A percentile compares a stretch with the other conserved stretches of the same genome.
phyloP scores from a whole-genome alignment of 1,140 invertebrate genomes.

The Palaemon carinicauda region DNA sequence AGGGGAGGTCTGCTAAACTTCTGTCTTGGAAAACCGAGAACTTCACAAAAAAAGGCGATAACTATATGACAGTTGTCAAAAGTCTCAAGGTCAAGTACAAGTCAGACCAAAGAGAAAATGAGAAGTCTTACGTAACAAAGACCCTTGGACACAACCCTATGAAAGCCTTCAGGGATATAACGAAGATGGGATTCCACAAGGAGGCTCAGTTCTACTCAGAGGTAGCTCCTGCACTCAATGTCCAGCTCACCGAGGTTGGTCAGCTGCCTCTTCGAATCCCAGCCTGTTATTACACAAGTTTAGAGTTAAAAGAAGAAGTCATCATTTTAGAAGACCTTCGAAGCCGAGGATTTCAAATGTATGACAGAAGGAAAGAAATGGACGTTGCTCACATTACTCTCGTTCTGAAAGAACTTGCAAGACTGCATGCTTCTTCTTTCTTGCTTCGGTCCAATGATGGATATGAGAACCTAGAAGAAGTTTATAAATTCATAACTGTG shows the following conservation, averaged over 20 bases:
- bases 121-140: too few relatives aligned
- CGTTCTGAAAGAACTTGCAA: constrained; percentile 9
- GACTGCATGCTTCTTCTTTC: constrained; percentile 28
- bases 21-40: too few relatives aligned
- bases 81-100: too few relatives aligned
- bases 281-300: neutral
- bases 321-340: constrained; percentile 15
- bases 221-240: too few relatives aligned
- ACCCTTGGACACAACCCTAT: too few relatives aligned
- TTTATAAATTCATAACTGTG: neutral
- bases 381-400: neutral
- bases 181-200: too few relatives aligned
- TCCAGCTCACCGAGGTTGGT: neutral
- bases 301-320: neutral
- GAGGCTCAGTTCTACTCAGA: too few relatives aligned
- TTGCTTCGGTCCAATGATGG: neutral
- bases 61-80: too few relatives aligned
- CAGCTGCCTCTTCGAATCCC: neutral
- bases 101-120: too few relatives aligned
- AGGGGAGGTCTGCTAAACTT: too few relatives aligned
- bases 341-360: neutral
- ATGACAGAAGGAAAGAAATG: neutral
- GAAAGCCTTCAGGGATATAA: too few relatives aligned
- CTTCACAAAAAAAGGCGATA: too few relatives aligned
- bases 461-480: neutral